Base-by-base conservation (phyloP, 2,113 vertebrate genomes). In the Pampusana beccarii region DNA sequence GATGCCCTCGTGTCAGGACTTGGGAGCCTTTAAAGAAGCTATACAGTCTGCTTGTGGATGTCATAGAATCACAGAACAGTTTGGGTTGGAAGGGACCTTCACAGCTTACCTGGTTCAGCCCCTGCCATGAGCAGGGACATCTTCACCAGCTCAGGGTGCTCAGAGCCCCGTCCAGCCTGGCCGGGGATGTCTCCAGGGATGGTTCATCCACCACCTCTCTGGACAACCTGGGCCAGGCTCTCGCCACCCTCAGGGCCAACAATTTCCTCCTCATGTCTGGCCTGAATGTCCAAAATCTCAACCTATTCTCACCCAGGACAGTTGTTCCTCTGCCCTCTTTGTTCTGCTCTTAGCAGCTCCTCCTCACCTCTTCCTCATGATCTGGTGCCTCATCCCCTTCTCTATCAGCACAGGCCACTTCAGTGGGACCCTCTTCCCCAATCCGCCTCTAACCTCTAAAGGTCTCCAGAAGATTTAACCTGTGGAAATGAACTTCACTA, bases 361-460 rank as follows among this genome's bases (percentile, higher is more conserved):
- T 69, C 9, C 26, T 70, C 72, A 33, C 3, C 13, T 7, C 11
- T 56, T 40, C 31, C 53, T 66, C 40, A 18, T 5, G 19, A 10
- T 24, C n/a, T 74, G 20, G 20, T 74, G 57, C 28, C 24, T 87
- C 62, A 36, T 48, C 3, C 21, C 5, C 16, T 42, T 84, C 40
- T 75, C 65, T 23, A 29, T 18, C 70, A 60, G 34, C 44, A 56
- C 18, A 38, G 15, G 3, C 20, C 11, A 9, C 18, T 60, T 48
- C 36, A 53, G 31, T 60, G 50, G 15, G 26, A 48, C 36, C 17
- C 24, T 77, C 13, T 57, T 77, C 28, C 34, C 33, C 28, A 51
- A 1, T 16, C 25, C 28, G 9, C 7, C 48, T 57, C 16, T 36
- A 51, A 66, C 18, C 0, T 0, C 17, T 6, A 8, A 74, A 36